Base-by-base conservation (phyloP, 2,888 invertebrate genomes). In the Oxyteleia sp. region DNA sequence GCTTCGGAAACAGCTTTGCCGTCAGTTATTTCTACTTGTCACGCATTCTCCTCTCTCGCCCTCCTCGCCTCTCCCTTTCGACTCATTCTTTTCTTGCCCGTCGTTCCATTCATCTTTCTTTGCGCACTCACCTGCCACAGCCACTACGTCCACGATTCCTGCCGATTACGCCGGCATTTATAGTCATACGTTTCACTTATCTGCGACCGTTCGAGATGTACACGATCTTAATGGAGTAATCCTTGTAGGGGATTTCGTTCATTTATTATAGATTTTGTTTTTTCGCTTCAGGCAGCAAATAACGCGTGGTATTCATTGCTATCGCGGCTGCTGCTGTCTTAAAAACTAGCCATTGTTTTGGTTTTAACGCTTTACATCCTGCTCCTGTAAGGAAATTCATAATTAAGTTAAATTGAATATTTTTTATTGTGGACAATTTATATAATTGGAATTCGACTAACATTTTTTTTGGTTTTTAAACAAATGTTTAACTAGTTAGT, bases 11-110 rank as follows among this genome's bases (percentile, higher is more conserved):
- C 55, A 18, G 26, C 74, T 64, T 29, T 38, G 43, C 57, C 57
- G 45, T 66, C 49, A 38, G 72, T 80, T 80, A 80, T 78, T 66
- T 80, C 82, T 47, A 82, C 72, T 78, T 61, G 72, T 66, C 51
- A 38, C 63, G 38, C 64, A 35, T 18, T 51, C 76, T 18, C 32
- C 23, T 18, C 43, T 20, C 16, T 35, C 20, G 41, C n/a, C 16
- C 41, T 41, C 47, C 76, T 78, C 43, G 35, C 64, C 63, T 74
- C 76, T 69, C 61, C 83, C 59, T 74, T 83, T 83, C 51, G 63
- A 66, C 82, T 76, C 72, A 82, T 66, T 72, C 79, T 79, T 84
- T 75, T 83, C 69, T 79, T 74, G 47, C 41, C 13, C 43, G 23
- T 53, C 49, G 18, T 43, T 63, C 71, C 75, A 80, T 80, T 84